phyloP scores from a whole-genome alignment of 2,888 invertebrate genomes.

The Lucinisca nassula region DNA sequence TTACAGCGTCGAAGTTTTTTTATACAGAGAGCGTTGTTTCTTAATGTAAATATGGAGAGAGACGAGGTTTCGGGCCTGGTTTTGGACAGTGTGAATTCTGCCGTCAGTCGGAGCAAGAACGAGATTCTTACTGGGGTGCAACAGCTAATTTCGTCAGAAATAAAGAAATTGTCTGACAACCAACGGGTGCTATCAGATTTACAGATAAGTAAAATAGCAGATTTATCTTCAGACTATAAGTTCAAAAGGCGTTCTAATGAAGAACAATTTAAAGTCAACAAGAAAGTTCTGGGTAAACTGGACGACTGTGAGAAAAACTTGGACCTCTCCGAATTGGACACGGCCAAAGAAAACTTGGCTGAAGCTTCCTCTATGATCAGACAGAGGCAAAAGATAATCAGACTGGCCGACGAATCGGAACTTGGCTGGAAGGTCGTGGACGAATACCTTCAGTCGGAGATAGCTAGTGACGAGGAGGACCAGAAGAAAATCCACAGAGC shows the following conservation, averaged over 20 bases:
- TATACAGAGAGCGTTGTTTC: too few relatives aligned
- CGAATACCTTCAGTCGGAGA: not conserved
- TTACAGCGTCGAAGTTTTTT: too few relatives aligned
- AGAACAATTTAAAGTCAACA: not conserved
- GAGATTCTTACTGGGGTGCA: not conserved
- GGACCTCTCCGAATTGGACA: not conserved
- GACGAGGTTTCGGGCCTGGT: too few relatives aligned
- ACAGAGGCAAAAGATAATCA: not conserved
- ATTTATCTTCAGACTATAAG: not conserved
- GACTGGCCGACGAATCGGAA: not conserved
- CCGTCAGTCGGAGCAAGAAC: not conserved
- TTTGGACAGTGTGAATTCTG: not conserved
- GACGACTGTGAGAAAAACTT: not conserved
- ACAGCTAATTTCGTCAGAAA: not conserved
- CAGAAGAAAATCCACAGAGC: slow-evolving; percentile 1
- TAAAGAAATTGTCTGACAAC: not conserved
- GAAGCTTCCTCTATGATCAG: not conserved
- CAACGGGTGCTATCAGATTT: not conserved
- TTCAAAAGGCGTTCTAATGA: not conserved
- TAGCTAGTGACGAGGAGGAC: not conserved
- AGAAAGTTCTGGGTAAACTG: not conserved
- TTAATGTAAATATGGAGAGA: too few relatives aligned
- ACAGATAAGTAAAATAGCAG: not conserved
- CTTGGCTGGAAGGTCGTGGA: not conserved
- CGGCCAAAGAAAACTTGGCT: not conserved